Evolutionary conservation across 2,888 invertebrate genomes (phyloP).

Genomic region (Eurytoma californica): DNA sequence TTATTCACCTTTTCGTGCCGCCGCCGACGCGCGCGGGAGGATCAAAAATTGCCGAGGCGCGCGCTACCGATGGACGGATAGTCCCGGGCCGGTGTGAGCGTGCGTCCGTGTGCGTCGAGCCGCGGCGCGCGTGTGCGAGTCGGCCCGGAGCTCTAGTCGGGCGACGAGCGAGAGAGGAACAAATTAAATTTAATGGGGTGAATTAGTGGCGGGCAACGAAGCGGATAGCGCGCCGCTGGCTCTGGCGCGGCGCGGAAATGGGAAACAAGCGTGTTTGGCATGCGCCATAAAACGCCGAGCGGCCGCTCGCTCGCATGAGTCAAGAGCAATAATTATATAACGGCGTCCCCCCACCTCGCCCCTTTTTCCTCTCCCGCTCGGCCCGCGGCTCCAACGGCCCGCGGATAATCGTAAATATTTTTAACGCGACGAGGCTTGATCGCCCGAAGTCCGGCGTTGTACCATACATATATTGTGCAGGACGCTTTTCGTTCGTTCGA

Average conservation of each 20-base stretch:
- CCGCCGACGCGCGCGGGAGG: constrained; percentile 1
- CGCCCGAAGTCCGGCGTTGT: constrained; percentile 7
- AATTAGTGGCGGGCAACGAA: constrained; percentile 66
- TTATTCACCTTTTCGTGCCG: constrained; percentile 18
- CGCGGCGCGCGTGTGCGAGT: too few relatives aligned
- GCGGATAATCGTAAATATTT: constrained; percentile 48
- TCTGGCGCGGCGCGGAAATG: constrained; percentile 48
- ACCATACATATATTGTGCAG: constrained; percentile 46
- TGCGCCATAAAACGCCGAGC: constrained; percentile 52
- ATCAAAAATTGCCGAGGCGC: not conserved
- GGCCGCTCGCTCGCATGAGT: constrained; percentile 23
- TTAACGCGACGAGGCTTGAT: constrained; percentile 41
- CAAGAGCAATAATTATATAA: constrained; percentile 52
- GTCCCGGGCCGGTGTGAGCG: too few relatives aligned
- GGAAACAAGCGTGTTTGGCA: constrained; percentile 59
- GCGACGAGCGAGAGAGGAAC: constrained; percentile 56
- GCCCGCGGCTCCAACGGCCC: constrained; percentile 1
- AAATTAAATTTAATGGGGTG: constrained; percentile 73
- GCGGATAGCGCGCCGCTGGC: constrained; percentile 40
- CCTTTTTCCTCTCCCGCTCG: not conserved
- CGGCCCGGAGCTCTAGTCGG: not conserved
- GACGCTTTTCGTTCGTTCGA: not conserved
- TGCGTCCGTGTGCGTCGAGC: not conserved
- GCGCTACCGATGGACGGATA: not conserved
- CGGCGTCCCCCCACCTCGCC: constrained; percentile 5